Evolutionary conservation across 2,888 invertebrate species (phyloP), one percentile per base, ranked within the genome.

Genomic region (Thymelicus lineola): DNA sequence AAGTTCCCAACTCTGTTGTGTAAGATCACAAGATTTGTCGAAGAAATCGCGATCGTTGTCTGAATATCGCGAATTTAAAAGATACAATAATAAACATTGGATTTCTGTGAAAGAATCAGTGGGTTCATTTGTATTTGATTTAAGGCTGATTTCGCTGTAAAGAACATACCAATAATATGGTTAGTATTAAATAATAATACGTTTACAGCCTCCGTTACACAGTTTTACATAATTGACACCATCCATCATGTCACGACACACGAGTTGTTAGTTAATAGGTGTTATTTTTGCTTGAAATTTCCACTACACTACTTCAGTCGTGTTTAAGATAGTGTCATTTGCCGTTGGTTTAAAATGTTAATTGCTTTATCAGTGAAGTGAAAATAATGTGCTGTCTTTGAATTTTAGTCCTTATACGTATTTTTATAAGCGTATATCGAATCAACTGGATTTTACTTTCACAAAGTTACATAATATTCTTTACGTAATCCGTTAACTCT

Each of bases 221-320:
- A 38, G 65, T 58, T 61, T 48, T 60, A 50, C 59, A 46, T 48
- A 60, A 60, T 60, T 67, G 15, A 77, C 81, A 79, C 78, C 69
- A 80, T 80, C 76, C 67, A 76, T 82, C 79, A 78, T 75, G 78
- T 79, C 80, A 77, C 75, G 76, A 71, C 28, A 71, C 28, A 5
- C 28, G 28, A 28, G 28, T 28, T n/a, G n/a, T 75, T 72, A 70
- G 57, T 70, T 10, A 59, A 59, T 66, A 71, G 45, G 71, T 77
- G 82, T 74, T 86, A 86, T 88, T 83, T 83, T 82, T 67, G 83
- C 83, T 79, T 79, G 83, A 86, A 86, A 79, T 76, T 85, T 84
- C 84, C 83, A 80, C 58, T 75, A 71, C 69, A 53, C 48, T 36
- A 50, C 59, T 35, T 55, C 15, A 28, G 38, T 42, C 45, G 17